Conservation (phyloP, 2,797 vertebrate species). For the Phylloscopus collybita region DNA sequence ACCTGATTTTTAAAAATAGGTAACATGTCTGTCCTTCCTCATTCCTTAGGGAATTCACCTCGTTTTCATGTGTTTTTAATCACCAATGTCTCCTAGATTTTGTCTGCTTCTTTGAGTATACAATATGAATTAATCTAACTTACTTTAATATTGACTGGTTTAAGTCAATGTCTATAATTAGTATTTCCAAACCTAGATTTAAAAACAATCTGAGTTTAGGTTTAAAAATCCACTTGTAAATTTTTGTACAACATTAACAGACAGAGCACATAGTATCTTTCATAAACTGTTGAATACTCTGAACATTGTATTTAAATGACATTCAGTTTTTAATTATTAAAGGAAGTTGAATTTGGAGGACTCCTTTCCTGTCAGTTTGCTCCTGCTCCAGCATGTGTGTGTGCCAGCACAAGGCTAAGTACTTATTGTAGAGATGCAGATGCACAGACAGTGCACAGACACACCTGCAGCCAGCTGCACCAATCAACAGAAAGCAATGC, state of each 20-base stretch:
- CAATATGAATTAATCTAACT: not conserved
- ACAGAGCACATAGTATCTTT: not conserved
- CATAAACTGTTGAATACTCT: not conserved
- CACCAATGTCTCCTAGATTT: not conserved
- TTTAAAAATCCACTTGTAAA: not conserved
- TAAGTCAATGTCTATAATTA: not conserved
- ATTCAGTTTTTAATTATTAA: not conserved
- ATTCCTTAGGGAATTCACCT: not conserved
- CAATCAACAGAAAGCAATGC: not conserved
- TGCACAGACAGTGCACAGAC: not conserved
- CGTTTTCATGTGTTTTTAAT: not conserved
- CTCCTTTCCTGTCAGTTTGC: not conserved
- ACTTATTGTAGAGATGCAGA: not conserved
- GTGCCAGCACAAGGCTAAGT: not conserved
- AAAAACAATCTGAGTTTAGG: not conserved
- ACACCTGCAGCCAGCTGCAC: not conserved
- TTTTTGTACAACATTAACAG: not conserved
- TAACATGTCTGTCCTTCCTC: not conserved
- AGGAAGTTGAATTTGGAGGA: not conserved
- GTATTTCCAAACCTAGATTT: not conserved
- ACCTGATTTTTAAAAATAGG: conserved; percentile 16
- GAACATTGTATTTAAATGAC: not conserved
- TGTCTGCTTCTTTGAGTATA: not conserved
- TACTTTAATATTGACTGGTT: not conserved
- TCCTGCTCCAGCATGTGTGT: accelerated